Evolutionary conservation across 2,113 vertebrate genomes (phyloP), one percentile per base, ranked within the genome.

Genomic region (Stigmatopora argus): DNA sequence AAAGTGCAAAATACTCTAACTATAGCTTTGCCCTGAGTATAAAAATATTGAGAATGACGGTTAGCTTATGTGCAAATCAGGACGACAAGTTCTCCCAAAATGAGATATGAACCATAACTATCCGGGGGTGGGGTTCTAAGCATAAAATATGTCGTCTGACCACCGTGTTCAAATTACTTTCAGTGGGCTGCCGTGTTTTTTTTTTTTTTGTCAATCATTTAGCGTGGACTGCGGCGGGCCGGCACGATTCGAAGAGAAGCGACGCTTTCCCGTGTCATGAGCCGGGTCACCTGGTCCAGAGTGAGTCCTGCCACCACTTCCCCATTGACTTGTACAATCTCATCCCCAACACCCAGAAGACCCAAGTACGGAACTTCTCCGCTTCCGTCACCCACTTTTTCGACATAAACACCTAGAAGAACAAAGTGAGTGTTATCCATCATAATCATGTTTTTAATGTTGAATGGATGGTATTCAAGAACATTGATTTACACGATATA

Each of bases 261-360:
- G 0, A 62, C 92, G 85, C 92, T 91, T 0, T 90, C 89, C 13
- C 52, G 83, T 5, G 91, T 89, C 89, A 98, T 92, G 71, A 97
- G 90, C 67, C 92, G 70, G 0, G 77, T 89, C 67, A 98, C 85
- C 18, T 91, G 92, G 59, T 92, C 86, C 78, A 95, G 70, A 66
- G 88, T 93, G 76, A 95, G 89, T 8, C 92, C 92, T 0, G 93
- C 92, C 18, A 98, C 94, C 0, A 90, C 91, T 34, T 87, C 91
- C 0, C 95, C 93, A 0, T 97, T 94, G 67, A 98, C 92, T 86
- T 99, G 94, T 5, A 98, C 88, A 74, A 98, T 94, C 88, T 98
- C 96, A 6, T 98, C 96, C 0, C 95, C 96, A 1, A 93, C 86
- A 0, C 88, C 89, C 23, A 99, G 90, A 21, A 99, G 93, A 46